These are phyloP conservation scores for Stercorarius parasiticus DNA, from an alignment of 2,113 vertebrate species.

Conservation along the genomic window DNA sequence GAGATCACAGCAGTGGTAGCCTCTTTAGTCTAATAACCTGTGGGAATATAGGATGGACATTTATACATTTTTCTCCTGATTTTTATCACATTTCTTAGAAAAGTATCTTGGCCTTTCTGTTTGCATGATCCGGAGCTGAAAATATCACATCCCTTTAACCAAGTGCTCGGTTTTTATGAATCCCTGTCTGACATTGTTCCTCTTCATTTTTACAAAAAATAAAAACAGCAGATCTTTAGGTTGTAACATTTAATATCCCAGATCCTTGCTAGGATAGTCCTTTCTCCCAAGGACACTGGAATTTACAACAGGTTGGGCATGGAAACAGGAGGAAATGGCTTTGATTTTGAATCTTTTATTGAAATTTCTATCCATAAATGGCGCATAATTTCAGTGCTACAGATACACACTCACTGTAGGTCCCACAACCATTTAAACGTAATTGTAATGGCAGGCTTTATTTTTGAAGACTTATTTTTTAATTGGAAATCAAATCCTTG, in stretches of 20 bases:
- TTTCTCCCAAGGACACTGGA: not conserved
- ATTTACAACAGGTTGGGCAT: not conserved
- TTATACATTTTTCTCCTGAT: not conserved
- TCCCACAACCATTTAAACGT: not conserved
- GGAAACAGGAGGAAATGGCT: not conserved
- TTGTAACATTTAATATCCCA: not conserved
- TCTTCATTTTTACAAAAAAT: not conserved
- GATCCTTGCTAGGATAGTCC: not conserved
- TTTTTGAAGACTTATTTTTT: not conserved
- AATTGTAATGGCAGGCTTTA: not conserved
- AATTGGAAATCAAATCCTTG: not conserved
- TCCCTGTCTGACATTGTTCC: not conserved
- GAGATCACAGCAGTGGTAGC: not conserved
- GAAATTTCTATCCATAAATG: not conserved
- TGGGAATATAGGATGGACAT: not conserved
- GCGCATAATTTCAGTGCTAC: not conserved
- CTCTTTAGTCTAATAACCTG: not conserved
- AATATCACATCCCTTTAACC: not conserved
- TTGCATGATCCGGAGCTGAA: not conserved
- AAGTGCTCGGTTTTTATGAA: not conserved
- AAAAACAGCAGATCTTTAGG: not conserved
- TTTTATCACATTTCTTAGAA: not conserved
- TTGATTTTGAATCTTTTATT: not conserved
- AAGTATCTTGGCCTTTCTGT: not conserved
- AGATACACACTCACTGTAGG: not conserved